Conservation (phyloP, 2,888 invertebrate species). For the Melanophora roralis region DNA sequence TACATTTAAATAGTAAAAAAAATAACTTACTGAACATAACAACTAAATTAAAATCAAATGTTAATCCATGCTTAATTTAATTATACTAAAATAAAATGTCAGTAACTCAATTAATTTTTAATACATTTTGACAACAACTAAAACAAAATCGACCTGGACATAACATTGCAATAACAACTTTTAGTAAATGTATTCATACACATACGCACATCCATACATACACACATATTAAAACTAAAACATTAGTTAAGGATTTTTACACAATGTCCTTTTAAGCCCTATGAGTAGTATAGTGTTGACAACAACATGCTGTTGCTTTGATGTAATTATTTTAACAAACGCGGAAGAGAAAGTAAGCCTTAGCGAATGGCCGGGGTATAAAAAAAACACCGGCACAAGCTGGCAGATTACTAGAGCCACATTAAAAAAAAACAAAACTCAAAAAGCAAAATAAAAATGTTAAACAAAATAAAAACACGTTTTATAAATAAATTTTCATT, state of each 20-base stretch:
- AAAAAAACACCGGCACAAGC: slow-evolving; percentile 42
- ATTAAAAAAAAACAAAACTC: too few relatives aligned
- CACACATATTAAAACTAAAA: background rate
- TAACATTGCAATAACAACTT: slow-evolving; percentile 28
- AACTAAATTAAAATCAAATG: slow-evolving; percentile 75
- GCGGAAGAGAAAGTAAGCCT: background rate
- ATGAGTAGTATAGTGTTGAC: slow-evolving; percentile 55
- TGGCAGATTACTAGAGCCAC: background rate
- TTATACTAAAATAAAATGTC: slow-evolving; percentile 76
- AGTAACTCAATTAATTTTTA: slow-evolving; percentile 77
- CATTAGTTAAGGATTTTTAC: slow-evolving; percentile 56
- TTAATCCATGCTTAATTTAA: slow-evolving; percentile 76
- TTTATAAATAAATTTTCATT: slow-evolving; percentile 74
- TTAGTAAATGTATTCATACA: background rate
- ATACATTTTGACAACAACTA: slow-evolving; percentile 64
- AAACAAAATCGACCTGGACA: slow-evolving; percentile 11
- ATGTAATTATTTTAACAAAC: slow-evolving; percentile 16
- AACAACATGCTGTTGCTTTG: slow-evolving; percentile 51
- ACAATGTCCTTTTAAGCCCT: slow-evolving; percentile 50
- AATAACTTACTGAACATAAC: slow-evolving; percentile 30
- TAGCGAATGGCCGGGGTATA: slow-evolving; percentile 20
- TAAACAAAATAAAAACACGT: slow-evolving; percentile 60
- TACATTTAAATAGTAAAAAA: background rate
- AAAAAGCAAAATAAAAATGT: slow-evolving; percentile 25
- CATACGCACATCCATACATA: background rate